phyloP scores from a whole-genome alignment of 2,888 invertebrate species.

The Scaptomyza reducta region DNA sequence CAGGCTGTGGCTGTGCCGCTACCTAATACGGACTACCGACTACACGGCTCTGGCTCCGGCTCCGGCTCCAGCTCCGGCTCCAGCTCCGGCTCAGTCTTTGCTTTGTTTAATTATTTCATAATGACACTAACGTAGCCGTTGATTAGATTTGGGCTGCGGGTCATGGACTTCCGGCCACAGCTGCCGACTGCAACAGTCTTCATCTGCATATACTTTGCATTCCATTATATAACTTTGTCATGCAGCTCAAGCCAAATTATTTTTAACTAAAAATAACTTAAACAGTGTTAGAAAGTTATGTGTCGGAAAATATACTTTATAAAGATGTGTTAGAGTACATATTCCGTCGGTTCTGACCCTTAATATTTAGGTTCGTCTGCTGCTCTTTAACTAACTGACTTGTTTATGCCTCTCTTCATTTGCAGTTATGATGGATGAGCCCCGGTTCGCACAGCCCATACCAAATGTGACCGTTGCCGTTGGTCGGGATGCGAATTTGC shows the following conservation, averaged over 20 bases:
- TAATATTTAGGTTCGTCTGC: slow-evolving; percentile 13
- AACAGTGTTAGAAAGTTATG: too few species aligned
- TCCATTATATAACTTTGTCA: slow-evolving; percentile 20
- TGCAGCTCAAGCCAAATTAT: slow-evolving; percentile 5
- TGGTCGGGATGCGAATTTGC: slow-evolving; percentile 94
- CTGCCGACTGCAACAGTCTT: slow-evolving; percentile 40
- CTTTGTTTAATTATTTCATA: slow-evolving; percentile 80
- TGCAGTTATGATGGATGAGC: slow-evolving; percentile 93
- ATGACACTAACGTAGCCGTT: slow-evolving; percentile 75
- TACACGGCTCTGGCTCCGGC: slow-evolving; percentile 1
- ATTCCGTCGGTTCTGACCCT: neutral
- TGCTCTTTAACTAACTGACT: slow-evolving; percentile 68
- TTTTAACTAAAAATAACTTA: neutral
- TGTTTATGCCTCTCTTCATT: slow-evolving; percentile 66
- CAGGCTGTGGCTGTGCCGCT: slow-evolving; percentile 49
- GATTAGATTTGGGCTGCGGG: slow-evolving; percentile 76
- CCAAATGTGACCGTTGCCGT: slow-evolving; percentile 96
- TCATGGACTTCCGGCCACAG: slow-evolving; percentile 70
- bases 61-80: neutral
- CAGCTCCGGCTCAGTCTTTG: slow-evolving; percentile 21
- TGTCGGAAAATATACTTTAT: too few species aligned
- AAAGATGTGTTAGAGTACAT: slow-evolving; percentile 7
- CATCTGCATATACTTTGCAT: slow-evolving; percentile 45
- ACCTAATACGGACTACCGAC: slow-evolving; percentile 19
- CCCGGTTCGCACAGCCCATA: slow-evolving; percentile 94